Base-by-base conservation (phyloP, 1,140 invertebrate genomes). In the Vanessa tameamea region DNA sequence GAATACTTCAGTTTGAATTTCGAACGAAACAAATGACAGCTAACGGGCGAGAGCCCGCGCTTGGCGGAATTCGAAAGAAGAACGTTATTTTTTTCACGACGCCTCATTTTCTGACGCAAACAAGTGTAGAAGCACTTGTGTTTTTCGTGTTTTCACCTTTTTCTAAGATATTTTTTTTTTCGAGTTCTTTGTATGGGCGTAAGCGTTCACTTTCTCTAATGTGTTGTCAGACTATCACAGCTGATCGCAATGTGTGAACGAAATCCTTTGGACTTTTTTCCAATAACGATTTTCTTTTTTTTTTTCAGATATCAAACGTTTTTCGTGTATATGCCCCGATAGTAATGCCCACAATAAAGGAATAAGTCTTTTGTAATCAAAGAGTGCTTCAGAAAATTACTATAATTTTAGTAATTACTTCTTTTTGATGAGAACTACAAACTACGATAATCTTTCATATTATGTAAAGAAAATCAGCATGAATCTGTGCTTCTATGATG, bases 61-160 rank as follows among this genome's bases (percentile, higher is more conserved):
- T 43, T 43, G 37, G 37, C 37, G 51, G 47, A 64, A 69, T 64
- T 23, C 65, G 69, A 74, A 68, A 68, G 59, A 76, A 68, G 55
- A 51, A 16, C 55, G 71, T 59, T 73, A 72, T 69, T 77, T 71
- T 64, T 63, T 65, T 63, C 57, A 23, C 73, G 57, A 59, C 73
- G 77, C 73, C 79, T 80, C 79, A 80, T 80, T 80, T 80, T 78
- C 71, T 66, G 72, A 66, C 51, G 76, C 79, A 78, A 80, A 76
- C 78, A 76, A 80, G 73, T 76, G 71, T 43, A 43, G 68, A 72
- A 59, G 57, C 78, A 76, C 78, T 80, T 79, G 78, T 73, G 64
- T 76, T 68, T 75, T 75, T 72, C 72, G 70, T 72, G 67, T 74
- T 79, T 71, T 71, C 69, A 64, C 69, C 77, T 67, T 78, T 77